Percentiles rank a stretch among this genome's conserved stretches.
These are phyloP conservation scores for Scolanthus callimorphus DNA, from an alignment of 92 coral and sea anemone species.

Conservation along the genomic window DNA sequence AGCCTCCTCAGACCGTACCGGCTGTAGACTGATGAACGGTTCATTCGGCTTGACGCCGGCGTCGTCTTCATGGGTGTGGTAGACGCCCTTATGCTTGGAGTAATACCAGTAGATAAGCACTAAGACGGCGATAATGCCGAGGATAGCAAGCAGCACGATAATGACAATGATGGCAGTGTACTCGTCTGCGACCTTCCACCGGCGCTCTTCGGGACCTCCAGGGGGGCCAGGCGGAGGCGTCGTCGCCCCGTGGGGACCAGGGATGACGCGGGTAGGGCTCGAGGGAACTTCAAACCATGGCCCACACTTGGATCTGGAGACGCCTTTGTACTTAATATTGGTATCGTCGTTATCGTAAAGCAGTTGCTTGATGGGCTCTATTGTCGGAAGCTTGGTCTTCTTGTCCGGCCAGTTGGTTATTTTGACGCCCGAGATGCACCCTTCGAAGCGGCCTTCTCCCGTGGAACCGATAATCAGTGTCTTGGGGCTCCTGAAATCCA, in stretches of 20 bases:
- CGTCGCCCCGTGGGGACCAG: conserved; percentile 14
- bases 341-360: conserved; percentile 35
- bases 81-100: conserved; percentile 88
- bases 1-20: conserved; percentile 36
- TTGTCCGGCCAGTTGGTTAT: conserved; percentile 38
- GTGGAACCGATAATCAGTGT: conserved; percentile 45
- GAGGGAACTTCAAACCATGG: conserved; percentile 44
- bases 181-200: conserved; percentile 21
- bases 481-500: conserved; percentile 38
- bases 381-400: conserved; percentile 12
- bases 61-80: conserved; percentile 87
- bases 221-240: conserved; percentile 1
- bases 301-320: conserved; percentile 54
- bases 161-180: conserved; percentile 65
- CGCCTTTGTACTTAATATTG: conserved; percentile 5
- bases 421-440: conserved; percentile 81
- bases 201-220: conserved; percentile 18
- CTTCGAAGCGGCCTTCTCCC: conserved; percentile 46
- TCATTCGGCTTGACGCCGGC: conserved; percentile 41
- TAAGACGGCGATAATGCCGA: conserved; percentile 51
- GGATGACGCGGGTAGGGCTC: conserved; percentile 58
- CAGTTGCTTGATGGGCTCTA: conserved; percentile 62
- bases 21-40: conserved; percentile 68
- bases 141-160: conserved; percentile 59
- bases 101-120: conserved; percentile 81